phyloP scores from a whole-genome alignment of 1,140 invertebrate species.

The Euschistus heros region DNA sequence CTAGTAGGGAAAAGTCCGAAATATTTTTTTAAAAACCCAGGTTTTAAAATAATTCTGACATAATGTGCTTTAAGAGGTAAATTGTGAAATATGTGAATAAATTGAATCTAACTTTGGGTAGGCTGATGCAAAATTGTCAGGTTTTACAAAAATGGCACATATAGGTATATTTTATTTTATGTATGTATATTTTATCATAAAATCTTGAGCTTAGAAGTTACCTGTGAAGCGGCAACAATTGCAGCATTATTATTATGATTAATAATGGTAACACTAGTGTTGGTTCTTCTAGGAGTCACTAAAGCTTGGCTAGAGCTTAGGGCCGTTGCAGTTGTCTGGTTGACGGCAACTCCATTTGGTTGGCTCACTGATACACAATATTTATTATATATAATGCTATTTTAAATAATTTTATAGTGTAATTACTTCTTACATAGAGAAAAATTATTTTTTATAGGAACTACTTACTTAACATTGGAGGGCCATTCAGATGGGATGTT shows the following conservation, averaged over 20 bases:
- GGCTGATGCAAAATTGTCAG: background rate
- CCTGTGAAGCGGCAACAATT: slow-evolving; percentile 34
- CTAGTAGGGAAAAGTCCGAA: too few relatives aligned
- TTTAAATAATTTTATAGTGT: background rate
- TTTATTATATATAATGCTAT: background rate
- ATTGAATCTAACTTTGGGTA: background rate
- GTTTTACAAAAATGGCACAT: background rate
- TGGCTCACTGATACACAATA: slow-evolving; percentile 26
- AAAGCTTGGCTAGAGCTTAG: slow-evolving; percentile 33
- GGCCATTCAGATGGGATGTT: slow-evolving; percentile 11
- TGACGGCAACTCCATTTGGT: background rate
- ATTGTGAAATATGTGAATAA: too few relatives aligned
- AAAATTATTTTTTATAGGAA: background rate
- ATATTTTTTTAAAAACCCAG: too few relatives aligned
- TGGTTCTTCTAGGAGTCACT: slow-evolving; percentile 48
- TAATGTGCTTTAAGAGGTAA: too few relatives aligned
- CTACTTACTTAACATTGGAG: background rate
- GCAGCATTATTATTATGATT: slow-evolving; percentile 42
- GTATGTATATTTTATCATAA: background rate
- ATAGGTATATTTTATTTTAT: background rate
- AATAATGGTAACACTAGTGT: slow-evolving; percentile 58
- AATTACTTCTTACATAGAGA: background rate
- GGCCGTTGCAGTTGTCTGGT: slow-evolving; percentile 36
- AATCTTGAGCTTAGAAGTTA: slow-evolving; percentile 3
- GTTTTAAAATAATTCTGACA: too few relatives aligned